Base-by-base conservation (phyloP, 2,888 invertebrate species). In the Apotomis betuletana region DNA sequence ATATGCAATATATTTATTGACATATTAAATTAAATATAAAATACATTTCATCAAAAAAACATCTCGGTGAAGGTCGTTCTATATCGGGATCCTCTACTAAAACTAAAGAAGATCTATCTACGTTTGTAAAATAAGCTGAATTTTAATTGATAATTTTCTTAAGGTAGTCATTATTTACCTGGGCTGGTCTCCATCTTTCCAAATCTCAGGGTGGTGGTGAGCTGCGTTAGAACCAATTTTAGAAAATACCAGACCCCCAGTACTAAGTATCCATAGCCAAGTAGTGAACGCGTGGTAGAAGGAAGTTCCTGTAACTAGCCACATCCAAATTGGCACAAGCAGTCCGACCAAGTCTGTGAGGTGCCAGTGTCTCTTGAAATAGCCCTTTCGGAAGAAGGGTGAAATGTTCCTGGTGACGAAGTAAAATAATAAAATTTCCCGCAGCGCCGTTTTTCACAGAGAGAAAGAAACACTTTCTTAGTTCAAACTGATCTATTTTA, bases 201-300 rank as follows among this genome's bases (percentile, higher is more conserved):
- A 96, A 62, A 96, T 95, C 69, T 96, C 94, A 0, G 97, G 97
- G 85, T 97, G 96, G 83, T 97, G 97, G 87, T 97, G 97, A 0
- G 96, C 97, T 4, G 96, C 97, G 81, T 95, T 96, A 1, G 96
- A 79, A 3, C 96, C 97, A 74, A 96, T 95, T 0, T 91, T 79
- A 4, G 89, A 92, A 82, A 97, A 96, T 1, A 94, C 80, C 51
- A 95, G 94, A 78, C 96, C 96, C 0, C 88, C 92, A 0, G 94
- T 83, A 15, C 94, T 79, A n/a, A 94, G 80, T 12, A 96, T 94
- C 77, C 94, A 85, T 0, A 95, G 74, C 95, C 96, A 97, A 79
- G 89, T 87, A 12, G 83, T 75, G 0, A 95, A 3, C 0, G 90
- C 91, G 4, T 87, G 80, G 12, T 80, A 77, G 0, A 87, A 75